phyloP scores from a whole-genome alignment of 2,797 vertebrate genomes.

The Pseudochaenichthys georgianus region DNA sequence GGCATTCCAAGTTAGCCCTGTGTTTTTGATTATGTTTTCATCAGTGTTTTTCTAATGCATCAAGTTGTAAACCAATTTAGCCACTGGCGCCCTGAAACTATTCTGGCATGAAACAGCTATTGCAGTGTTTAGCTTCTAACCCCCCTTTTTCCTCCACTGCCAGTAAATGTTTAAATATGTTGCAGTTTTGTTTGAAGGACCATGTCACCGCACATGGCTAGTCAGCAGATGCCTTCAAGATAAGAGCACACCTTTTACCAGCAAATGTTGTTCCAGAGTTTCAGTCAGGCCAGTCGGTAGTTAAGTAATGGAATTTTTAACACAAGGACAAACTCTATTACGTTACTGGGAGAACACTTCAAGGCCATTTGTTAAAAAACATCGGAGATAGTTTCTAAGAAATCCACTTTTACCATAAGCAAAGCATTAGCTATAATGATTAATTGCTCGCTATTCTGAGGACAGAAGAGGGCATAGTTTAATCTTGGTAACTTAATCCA shows the following conservation, averaged over 20 bases:
- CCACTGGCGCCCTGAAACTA: slow-evolving; percentile 81
- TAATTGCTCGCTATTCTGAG: slow-evolving; percentile 19
- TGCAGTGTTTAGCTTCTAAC: slow-evolving; percentile 70
- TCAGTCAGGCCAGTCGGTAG: slow-evolving; percentile 25
- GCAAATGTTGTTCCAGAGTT: slow-evolving; percentile 37
- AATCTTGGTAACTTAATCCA: slow-evolving; percentile 42
- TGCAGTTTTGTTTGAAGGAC: slow-evolving; percentile 78
- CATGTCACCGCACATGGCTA: slow-evolving; percentile 68
- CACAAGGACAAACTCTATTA: slow-evolving; percentile 10
- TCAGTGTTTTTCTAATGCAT: slow-evolving; percentile 82
- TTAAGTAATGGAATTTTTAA: slow-evolving; percentile 42
- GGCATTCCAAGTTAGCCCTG: slow-evolving; percentile 57
- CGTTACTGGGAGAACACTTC: neutral
- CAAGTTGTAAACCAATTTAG: slow-evolving; percentile 84
- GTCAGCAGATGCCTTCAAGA: slow-evolving; percentile 76
- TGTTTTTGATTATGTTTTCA: slow-evolving; percentile 83
- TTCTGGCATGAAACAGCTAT: slow-evolving; percentile 82
- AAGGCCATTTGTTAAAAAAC: slow-evolving; percentile 11
- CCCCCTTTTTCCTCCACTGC: slow-evolving; percentile 53
- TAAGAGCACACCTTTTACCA: slow-evolving; percentile 72
- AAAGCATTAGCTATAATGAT: slow-evolving; percentile 35
- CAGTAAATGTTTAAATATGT: slow-evolving; percentile 85
- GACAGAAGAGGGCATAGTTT: slow-evolving; percentile 35
- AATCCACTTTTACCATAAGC: slow-evolving; percentile 19
- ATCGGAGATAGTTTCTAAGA: slow-evolving; percentile 9